phyloP scores from a whole-genome alignment of 2,113 vertebrate genomes.

The Perccottus glenii region DNA sequence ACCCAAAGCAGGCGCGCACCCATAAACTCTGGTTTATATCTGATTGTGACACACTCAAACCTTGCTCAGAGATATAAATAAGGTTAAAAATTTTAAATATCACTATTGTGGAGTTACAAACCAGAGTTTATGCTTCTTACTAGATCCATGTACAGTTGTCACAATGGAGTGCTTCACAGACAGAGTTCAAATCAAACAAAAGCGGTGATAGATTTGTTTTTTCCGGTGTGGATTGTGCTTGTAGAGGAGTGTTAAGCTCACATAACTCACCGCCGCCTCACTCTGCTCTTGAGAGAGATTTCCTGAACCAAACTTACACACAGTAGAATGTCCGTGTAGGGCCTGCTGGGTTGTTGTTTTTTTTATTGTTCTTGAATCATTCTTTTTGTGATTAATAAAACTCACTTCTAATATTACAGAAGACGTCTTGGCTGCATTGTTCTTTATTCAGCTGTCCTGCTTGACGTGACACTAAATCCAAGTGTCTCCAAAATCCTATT shows the following conservation, averaged over 20 bases:
- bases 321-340: slow-evolving; percentile 56
- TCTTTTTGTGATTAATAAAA: slow-evolving; percentile 82
- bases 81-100: not conserved
- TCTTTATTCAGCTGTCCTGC: not conserved
- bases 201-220: not conserved
- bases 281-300: slow-evolving; percentile 20
- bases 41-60: not conserved
- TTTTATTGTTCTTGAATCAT: slow-evolving; percentile 67
- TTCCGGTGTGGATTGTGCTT: slow-evolving; percentile 17
- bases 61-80: not conserved
- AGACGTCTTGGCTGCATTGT: slow-evolving; percentile 12
- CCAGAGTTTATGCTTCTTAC: slow-evolving; percentile 17
- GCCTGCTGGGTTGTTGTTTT: slow-evolving; percentile 45
- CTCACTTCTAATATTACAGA: slow-evolving; percentile 70
- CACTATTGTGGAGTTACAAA: slow-evolving; percentile 28
- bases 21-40: slow-evolving; percentile 35
- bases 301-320: slow-evolving; percentile 47
- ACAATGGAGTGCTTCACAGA: not conserved
- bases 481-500: slow-evolving; percentile 30
- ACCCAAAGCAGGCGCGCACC: slow-evolving; percentile 15
- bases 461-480: slow-evolving; percentile 7
- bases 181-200: slow-evolving; percentile 3
- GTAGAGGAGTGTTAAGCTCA: slow-evolving; percentile 23
- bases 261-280: slow-evolving; percentile 32
- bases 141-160: not conserved